Percentiles rank a stretch among this genome's conserved stretches.
Conservation (phyloP, 2,797 vertebrate species). For the Cryptoblepharus egeriae region DNA sequence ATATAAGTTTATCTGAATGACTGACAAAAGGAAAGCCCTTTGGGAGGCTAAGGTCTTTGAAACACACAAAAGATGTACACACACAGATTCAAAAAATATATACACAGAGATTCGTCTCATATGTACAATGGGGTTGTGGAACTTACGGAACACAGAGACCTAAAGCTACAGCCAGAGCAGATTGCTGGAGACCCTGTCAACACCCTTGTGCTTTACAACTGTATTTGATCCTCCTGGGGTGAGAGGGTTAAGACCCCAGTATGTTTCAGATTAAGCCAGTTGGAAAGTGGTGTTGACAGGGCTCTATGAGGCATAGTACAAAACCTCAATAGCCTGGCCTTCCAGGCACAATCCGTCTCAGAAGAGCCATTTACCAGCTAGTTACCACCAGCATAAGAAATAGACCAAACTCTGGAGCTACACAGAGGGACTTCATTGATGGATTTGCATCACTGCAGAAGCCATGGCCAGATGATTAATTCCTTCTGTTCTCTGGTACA, state of each 20-base stretch:
- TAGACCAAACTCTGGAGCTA: not conserved
- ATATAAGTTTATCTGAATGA: not conserved
- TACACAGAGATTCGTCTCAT: not conserved
- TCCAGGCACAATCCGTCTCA: constrained; percentile 6
- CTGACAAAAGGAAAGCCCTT: not conserved
- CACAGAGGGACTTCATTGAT: not conserved
- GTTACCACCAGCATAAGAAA: constrained; percentile 9
- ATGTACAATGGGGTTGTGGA: not conserved
- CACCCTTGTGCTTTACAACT: constrained; percentile 64
- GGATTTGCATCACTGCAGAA: not conserved
- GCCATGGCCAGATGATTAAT: not conserved
- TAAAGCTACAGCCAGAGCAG: constrained; percentile 55
- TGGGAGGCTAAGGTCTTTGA: constrained; percentile 1
- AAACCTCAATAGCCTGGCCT: constrained; percentile 35
- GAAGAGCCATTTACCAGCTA: constrained; percentile 15
- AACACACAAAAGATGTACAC: not conserved
- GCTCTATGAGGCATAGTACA: constrained; percentile 42
- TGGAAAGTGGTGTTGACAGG: constrained; percentile 74
- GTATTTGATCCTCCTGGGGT: constrained; percentile 59
- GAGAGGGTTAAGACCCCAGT: constrained; percentile 51
- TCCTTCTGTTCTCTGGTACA: not conserved
- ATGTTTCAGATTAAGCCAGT: constrained; percentile 76
- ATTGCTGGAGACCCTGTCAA: constrained; percentile 65
- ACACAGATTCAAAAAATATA: not conserved
- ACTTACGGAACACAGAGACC: constrained; percentile 46